Base-by-base conservation (phyloP, 2,113 vertebrate species). In the Misgurnus mizolepis region DNA sequence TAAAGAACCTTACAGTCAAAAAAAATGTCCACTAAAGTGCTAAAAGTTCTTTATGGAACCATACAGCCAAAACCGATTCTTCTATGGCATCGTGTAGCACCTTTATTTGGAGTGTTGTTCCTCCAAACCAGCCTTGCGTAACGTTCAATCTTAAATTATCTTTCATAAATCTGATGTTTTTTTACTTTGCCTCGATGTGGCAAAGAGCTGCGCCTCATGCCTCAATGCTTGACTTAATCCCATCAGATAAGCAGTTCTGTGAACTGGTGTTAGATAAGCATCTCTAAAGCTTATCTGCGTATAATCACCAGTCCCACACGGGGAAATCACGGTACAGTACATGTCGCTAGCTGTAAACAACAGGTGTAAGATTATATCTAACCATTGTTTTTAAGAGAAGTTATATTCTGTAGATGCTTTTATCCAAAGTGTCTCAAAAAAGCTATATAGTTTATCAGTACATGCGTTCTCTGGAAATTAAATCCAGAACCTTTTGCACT, bases 231-330 rank as follows among this genome's bases (percentile, higher is more conserved):
- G 9, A 56, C 17, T 77, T 72, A 62, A 78, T 85, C 43, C 77
- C 50, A 73, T 86, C 50, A 10, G 66, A 69, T 49, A 65, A 45
- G 81, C 56, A 75, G 69, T 67, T 85, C 4, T 68, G 81, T 85
- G 86, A 87, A 82, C 83, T 86, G 83, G 81, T 64, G 71, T 80
- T 84, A 85, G 85, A 80, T 83, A 82, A 80, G 77, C 49, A 84
- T 81, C 76, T 80, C 78, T 82, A 68, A 72, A 87, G 85, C 64
- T 85, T 27, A 64, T 53, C 77, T 17, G 84, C 87, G 83, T 88
- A 89, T 89, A 89, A 91, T 90, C 34, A 2, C 17, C 49, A 3
- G 0, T 55, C 4, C 8, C 85, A 87, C 89, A 80, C 84, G 22
- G 45, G 15, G 22, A 76, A 17, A 8, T 76, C 34, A 45, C 34